Evolutionary conservation across 2,888 invertebrate genomes (phyloP).

Genomic region (Yponomeuta evonymella): DNA sequence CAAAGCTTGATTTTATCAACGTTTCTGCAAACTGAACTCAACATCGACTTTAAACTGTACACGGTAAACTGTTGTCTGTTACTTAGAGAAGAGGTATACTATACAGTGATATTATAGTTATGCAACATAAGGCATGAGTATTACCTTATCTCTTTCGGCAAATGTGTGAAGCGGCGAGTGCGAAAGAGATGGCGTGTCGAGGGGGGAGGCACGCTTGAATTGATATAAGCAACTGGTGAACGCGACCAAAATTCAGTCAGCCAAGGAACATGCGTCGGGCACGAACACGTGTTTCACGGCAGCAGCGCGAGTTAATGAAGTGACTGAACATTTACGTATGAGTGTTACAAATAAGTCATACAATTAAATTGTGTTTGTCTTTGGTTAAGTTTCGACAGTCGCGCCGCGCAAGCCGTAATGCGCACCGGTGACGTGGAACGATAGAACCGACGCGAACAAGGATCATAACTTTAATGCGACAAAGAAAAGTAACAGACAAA

Average conservation of each 20-base stretch:
- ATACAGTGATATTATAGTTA: slow-evolving; percentile 27
- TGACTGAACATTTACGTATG: slow-evolving; percentile 54
- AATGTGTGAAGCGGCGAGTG: slow-evolving; percentile 32
- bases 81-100: not conserved
- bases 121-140: slow-evolving; percentile 40
- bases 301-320: slow-evolving; percentile 59
- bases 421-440: slow-evolving; percentile 57
- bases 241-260: slow-evolving; percentile 67
- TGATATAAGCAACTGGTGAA: slow-evolving; percentile 73
- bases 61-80: slow-evolving; percentile 4
- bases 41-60: slow-evolving; percentile 11
- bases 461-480: slow-evolving; percentile 66
- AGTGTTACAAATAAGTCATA: slow-evolving; percentile 49
- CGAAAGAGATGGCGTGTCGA: slow-evolving; percentile 49
- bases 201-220: slow-evolving; percentile 60
- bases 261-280: slow-evolving; percentile 47
- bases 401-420: not conserved
- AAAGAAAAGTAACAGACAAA: slow-evolving; percentile 50
- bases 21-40: not conserved
- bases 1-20: slow-evolving; percentile 17
- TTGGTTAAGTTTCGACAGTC: not conserved
- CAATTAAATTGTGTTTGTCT: slow-evolving; percentile 41
- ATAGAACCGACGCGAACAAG: slow-evolving; percentile 52
- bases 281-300: slow-evolving; percentile 37
- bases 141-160: slow-evolving; percentile 47